Conservation (phyloP, 2,888 invertebrate species). For the Bombylius major region DNA sequence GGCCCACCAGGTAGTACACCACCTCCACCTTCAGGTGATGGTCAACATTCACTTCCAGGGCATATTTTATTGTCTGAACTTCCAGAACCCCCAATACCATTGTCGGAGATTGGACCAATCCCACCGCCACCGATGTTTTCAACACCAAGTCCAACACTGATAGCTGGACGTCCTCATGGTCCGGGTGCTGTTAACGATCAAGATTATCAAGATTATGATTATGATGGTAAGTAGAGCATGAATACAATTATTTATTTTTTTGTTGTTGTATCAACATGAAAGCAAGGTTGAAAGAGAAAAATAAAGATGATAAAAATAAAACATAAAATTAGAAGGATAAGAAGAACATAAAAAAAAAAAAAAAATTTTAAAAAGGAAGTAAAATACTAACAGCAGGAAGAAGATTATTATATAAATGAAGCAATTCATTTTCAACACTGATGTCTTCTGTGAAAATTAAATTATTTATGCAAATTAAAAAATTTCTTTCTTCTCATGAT, state of each 20-base stretch:
- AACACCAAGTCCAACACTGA: conserved; percentile 64
- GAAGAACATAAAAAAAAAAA: neutral
- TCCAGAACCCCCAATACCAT: conserved; percentile 82
- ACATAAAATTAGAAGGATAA: too few relatives aligned
- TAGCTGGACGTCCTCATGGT: conserved; percentile 42
- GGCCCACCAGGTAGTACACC: conserved; percentile 35
- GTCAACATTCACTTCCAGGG: conserved; percentile 32
- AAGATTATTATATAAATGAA: too few relatives aligned
- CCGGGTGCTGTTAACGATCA: conserved; percentile 35
- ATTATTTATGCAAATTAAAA: too few relatives aligned
- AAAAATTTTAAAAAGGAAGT: too few relatives aligned
- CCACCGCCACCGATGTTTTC: conserved; percentile 94
- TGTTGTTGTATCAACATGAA: neutral
- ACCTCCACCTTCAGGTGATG: conserved; percentile 30
- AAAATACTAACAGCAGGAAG: too few relatives aligned
- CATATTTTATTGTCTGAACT: conserved; percentile 70
- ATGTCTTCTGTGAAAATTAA: too few relatives aligned
- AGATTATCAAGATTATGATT: conserved; percentile 46
- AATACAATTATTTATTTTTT: neutral
- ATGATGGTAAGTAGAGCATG: conserved; percentile 43
- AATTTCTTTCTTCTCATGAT: too few relatives aligned
- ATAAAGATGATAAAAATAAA: too few relatives aligned
- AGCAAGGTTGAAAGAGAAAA: neutral
- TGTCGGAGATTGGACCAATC: conserved; percentile 87
- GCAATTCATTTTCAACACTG: too few relatives aligned